Evolutionary conservation across 2,888 invertebrate species (phyloP).

Genomic region (Clivina fossor): DNA sequence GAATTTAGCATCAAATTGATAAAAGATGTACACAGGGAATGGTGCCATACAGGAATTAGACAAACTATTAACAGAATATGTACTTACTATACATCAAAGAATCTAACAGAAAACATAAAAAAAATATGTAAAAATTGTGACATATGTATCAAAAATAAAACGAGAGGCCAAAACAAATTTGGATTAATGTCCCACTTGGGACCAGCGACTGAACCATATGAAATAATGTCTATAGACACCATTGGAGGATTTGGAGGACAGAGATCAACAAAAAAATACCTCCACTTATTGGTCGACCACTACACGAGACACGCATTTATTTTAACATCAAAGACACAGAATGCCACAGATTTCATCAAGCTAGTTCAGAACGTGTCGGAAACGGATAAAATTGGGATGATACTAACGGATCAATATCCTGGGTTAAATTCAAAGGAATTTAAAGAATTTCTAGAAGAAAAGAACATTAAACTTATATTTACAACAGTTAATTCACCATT

Average conservation of each 20-base stretch:
- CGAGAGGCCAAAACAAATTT: conserved; percentile 39
- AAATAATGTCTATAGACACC: conserved; percentile 23
- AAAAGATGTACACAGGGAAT: conserved; percentile 25
- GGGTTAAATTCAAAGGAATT: conserved; percentile 39
- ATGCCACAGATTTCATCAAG: conserved; percentile 39
- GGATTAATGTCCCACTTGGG: conserved; percentile 42
- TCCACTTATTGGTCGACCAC: neutral
- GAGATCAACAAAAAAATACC: conserved; percentile 14
- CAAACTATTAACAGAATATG: conserved; percentile 22
- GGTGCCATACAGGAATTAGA: conserved; percentile 25
- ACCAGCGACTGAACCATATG: conserved; percentile 40
- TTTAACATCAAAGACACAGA: conserved; percentile 39
- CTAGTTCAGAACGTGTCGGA: conserved; percentile 27
- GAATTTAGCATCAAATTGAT: conserved; percentile 32
- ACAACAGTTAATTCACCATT: conserved; percentile 39
- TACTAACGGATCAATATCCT: conserved; percentile 39
- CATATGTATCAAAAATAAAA: conserved; percentile 40
- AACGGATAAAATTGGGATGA: conserved; percentile 32
- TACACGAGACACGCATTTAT: conserved; percentile 42
- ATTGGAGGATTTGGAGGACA: conserved; percentile 19
- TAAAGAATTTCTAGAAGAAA: conserved; percentile 37
- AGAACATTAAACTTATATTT: conserved; percentile 37
- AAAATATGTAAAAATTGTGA: conserved; percentile 21
- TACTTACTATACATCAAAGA: conserved; percentile 19
- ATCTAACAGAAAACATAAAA: conserved; percentile 10